phyloP scores from a whole-genome alignment of 2,888 invertebrate species.

The Argyra leucocephala region DNA sequence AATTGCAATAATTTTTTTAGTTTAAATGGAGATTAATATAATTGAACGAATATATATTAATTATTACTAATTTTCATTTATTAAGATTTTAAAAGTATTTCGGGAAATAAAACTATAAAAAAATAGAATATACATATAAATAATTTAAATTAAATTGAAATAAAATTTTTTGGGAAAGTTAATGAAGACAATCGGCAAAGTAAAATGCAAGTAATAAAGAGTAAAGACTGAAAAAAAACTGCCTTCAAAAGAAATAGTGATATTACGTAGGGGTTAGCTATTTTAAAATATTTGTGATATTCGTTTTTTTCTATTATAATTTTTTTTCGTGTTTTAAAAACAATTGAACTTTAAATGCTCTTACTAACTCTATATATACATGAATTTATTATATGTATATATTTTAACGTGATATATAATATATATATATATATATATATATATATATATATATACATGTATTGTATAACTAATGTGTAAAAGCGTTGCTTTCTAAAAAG shows the following conservation, averaged over 20 bases:
- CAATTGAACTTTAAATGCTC: neutral
- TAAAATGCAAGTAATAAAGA: conserved; percentile 6
- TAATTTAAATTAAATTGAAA: neutral
- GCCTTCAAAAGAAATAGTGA: conserved; percentile 2
- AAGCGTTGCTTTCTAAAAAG: conserved; percentile 6
- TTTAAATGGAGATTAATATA: neutral
- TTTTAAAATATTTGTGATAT: neutral
- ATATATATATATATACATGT: neutral
- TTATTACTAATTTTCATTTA: neutral
- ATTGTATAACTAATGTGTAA: neutral
- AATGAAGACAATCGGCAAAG: conserved; percentile 1
- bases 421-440: too few species aligned
- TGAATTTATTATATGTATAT: neutral
- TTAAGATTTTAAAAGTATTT: too few species aligned
- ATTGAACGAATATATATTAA: neutral
- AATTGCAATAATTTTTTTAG: conserved; percentile 2
- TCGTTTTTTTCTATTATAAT: neutral
- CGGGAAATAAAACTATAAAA: neutral
- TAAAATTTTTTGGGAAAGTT: conserved; percentile 1
- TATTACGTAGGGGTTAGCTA: conserved; percentile 6
- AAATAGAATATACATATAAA: neutral
- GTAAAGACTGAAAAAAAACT: conserved; percentile 3
- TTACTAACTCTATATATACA: neutral
- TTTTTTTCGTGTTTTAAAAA: neutral
- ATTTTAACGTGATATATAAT: neutral